Evolutionary conservation across 2,113 vertebrate genomes (phyloP).

Genomic region (Brachirus orientalis): DNA sequence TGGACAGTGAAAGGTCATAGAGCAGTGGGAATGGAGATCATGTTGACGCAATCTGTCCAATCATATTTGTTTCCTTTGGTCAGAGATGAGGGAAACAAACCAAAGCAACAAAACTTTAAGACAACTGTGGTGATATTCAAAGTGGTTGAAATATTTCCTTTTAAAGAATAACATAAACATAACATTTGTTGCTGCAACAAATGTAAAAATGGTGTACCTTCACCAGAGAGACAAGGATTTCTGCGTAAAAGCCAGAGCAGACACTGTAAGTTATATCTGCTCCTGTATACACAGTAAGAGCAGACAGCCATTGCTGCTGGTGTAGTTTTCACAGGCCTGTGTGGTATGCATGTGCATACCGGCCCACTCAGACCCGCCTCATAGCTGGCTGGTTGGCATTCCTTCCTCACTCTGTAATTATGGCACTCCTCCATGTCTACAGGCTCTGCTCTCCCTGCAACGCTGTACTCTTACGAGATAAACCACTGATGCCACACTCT

Average conservation of each 20-base stretch:
- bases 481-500: conserved; percentile 8
- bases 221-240: no score
- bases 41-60: conserved; percentile 68
- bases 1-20: conserved; percentile 73
- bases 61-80: conserved; percentile 66
- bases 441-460: conserved; percentile 25
- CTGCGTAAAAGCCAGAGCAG: conserved; percentile 5
- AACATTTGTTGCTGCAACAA: no score
- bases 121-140: no score
- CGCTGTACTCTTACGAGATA: conserved; percentile 10
- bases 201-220: no score
- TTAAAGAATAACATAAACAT: conserved; percentile 27
- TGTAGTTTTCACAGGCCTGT: conserved; percentile 74
- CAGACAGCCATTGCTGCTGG: conserved; percentile 45
- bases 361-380: conserved; percentile 72
- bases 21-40: conserved; percentile 71
- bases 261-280: conserved; percentile 49
- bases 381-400: conserved; percentile 78
- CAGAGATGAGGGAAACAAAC: conserved; percentile 33
- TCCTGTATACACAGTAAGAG: conserved; percentile 22
- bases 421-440: conserved; percentile 65
- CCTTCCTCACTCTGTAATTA: conserved; percentile 76
- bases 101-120: conserved; percentile 47
- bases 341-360: conserved; percentile 71
- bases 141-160: conserved; percentile 2